Percentiles rank a stretch among this genome's conserved stretches.
These are phyloP conservation scores for Melanaphis sacchari DNA, from an alignment of 1,140 invertebrate species.

Conservation along the genomic window DNA sequence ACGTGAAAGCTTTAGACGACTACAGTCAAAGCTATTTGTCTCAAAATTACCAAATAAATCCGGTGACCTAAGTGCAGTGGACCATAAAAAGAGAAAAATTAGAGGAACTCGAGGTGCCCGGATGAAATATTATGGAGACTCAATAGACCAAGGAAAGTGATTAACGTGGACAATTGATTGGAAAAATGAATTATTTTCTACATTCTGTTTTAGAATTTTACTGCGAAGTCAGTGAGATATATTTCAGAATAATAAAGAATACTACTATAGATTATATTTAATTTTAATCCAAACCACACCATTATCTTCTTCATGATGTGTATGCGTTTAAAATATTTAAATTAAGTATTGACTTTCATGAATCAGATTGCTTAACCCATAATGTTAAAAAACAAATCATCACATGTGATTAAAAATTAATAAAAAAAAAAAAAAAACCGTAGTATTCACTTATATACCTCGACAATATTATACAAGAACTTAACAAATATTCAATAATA, in stretches of 20 bases:
- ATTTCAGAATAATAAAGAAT: background rate
- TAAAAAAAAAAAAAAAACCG: background rate
- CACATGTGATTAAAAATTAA: background rate
- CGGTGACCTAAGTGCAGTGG: background rate
- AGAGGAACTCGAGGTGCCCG: background rate
- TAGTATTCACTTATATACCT: background rate
- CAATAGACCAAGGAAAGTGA: background rate
- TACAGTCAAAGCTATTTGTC: slow-evolving; percentile 31
- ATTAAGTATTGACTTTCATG: background rate
- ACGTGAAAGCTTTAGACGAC: background rate
- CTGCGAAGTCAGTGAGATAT: background rate
- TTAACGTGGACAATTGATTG: background rate
- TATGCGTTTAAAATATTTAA: background rate
- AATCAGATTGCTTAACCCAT: background rate
- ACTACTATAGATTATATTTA: background rate
- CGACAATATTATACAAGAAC: background rate
- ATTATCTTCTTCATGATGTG: background rate
- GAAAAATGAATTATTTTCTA: background rate
- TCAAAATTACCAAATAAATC: slow-evolving; percentile 52
- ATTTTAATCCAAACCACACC: background rate
- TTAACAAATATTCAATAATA: background rate
- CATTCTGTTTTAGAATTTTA: background rate
- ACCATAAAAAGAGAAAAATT: slow-evolving; percentile 47
- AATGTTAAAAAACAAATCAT: background rate
- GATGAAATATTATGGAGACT: slow-evolving; percentile 21